Conservation (phyloP, 2,113 vertebrate species). For the Cyanoramphus novaezelandiae region DNA sequence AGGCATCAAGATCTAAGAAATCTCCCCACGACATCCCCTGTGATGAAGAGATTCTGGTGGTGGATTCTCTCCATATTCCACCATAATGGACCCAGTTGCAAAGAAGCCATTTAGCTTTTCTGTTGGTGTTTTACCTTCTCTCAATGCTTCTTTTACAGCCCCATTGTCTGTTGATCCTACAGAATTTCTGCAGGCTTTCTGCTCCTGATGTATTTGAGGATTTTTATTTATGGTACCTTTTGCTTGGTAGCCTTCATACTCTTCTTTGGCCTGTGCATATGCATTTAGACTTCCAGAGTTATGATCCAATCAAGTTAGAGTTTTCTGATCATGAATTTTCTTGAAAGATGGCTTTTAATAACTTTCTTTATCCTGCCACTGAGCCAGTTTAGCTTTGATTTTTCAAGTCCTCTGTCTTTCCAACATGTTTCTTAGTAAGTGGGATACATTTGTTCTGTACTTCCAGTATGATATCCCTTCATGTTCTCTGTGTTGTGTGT, state of each 20-base stretch:
- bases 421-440: background rate
- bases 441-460: background rate
- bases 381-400: background rate
- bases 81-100: background rate
- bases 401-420: background rate
- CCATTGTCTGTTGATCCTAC: background rate
- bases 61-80: background rate
- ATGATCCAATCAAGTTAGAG: background rate
- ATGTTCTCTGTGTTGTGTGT: background rate
- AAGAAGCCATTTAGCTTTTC: background rate
- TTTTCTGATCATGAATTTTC: background rate
- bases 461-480: background rate
- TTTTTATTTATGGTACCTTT: conserved; percentile 35
- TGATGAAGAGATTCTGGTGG: background rate
- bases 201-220: background rate
- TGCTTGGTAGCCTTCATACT: background rate
- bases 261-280: background rate
- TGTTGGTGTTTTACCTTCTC: background rate
- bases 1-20: background rate
- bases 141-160: background rate
- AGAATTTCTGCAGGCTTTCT: conserved; percentile 6
- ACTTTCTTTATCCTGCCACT: background rate
- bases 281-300: background rate
- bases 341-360: conserved; percentile 20
- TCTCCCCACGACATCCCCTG: background rate